Conservation (phyloP, 2,888 invertebrate species). For the Gymnoscelis rufifasciata region DNA sequence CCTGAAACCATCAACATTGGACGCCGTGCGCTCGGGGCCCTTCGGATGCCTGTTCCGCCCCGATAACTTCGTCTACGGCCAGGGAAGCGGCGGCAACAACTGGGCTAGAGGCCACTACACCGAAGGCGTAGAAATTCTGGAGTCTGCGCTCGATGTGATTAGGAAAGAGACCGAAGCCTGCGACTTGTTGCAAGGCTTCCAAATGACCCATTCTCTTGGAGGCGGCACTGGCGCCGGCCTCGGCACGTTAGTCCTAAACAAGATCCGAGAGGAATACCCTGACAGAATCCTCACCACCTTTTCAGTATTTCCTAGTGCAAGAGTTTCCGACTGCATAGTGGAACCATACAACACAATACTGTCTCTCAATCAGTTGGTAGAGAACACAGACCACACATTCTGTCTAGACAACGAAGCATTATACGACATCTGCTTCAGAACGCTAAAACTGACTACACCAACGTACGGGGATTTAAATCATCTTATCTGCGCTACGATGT, state of each 20-base stretch:
- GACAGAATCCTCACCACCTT: not conserved
- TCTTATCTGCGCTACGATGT: constrained; percentile 1
- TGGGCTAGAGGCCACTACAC: constrained; percentile 1
- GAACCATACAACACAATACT: constrained; percentile 3
- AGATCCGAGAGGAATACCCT: constrained; percentile 1
- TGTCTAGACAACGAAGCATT: constrained; percentile 2
- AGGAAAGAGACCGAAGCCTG: not conserved
- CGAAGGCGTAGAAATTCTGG: constrained; percentile 1
- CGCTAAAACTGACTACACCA: not conserved
- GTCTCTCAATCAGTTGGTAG: not conserved
- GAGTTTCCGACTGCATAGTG: constrained; percentile 3
- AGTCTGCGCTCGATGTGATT: not conserved
- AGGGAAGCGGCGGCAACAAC: not conserved
- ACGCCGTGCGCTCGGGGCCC: constrained; percentile 1
- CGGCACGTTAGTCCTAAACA: not conserved
- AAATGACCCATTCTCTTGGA: not conserved
- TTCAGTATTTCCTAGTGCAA: not conserved
- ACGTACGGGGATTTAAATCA: constrained; percentile 1
- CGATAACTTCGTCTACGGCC: constrained; percentile 1
- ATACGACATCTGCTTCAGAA: constrained; percentile 4
- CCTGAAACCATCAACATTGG: not conserved
- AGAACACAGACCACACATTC: constrained; percentile 1
- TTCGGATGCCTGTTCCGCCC: constrained; percentile 1
- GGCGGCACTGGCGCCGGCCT: constrained; percentile 1
- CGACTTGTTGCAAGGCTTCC: constrained; percentile 2